Evolutionary conservation across 2,888 invertebrate genomes (phyloP), one percentile per base, ranked within the genome.

Genomic region (Polyploca ridens): DNA sequence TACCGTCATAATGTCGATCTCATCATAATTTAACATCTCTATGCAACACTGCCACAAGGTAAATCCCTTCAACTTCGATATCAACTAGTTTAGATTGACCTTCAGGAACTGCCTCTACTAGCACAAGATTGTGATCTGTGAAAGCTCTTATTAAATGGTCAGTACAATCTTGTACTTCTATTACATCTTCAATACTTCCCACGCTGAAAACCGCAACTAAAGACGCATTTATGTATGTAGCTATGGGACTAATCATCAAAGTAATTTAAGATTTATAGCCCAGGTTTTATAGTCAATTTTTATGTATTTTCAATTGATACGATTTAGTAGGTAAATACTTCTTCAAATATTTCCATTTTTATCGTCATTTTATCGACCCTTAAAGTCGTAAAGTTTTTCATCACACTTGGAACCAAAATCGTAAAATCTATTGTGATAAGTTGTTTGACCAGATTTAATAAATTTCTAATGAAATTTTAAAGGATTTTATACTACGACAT

Each of bases 391-490:
- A 61, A 61, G 27, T 61, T 19, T 41, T 58, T 60, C 16, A 41
- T 13, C 11, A 27, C 54, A 41, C 41, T 61, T 44, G 10, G 41
- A 27, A 61, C 19, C 41, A 19, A 27, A 61, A 13, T 44, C 61
- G 61, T 61, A 44, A 61, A 61, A 61, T 41, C 61, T 27, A 61
- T 61, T 61, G 61, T 61, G 6, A 44, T 54, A 60, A 27, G 11
- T 61, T n/a, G 41, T 61, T 19, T 38, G 67, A 65, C 66, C 62
- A 71, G 66, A 66, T 83, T 84, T 81, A 76, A 81, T 82, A 73
- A 72, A 69, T 69, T 71, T 79, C 76, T 81, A 74, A 83, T 78
- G 75, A 74, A 73, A 70, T 69, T 83, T 85, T 74, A 78, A 81
- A 69, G 70, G 69, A 70, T 69, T 62, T 64, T 70, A n/a, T 69